These are phyloP conservation scores for Ptyas mucosa DNA, from an alignment of 2,113 vertebrate genomes.

Conservation along the genomic window DNA sequence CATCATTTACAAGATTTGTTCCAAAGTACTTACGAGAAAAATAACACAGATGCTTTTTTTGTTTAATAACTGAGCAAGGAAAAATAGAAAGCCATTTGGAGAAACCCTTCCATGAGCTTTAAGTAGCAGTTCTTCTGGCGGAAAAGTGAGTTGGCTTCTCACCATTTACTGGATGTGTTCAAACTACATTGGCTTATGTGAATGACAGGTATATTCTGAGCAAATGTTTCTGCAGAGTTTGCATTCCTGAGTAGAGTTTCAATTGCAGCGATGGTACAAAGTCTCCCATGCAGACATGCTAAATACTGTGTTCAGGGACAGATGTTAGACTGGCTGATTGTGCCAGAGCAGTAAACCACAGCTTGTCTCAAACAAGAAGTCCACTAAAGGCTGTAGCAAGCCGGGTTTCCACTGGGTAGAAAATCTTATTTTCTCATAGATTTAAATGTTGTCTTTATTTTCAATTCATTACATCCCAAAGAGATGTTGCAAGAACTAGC, in stretches of 20 bases:
- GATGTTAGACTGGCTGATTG: conserved; percentile 39
- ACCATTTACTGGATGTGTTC: conserved; percentile 61
- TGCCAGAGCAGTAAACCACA: conserved; percentile 61
- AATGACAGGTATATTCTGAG: conserved; percentile 49
- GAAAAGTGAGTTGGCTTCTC: conserved; percentile 50
- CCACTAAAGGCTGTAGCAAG: conserved; percentile 18
- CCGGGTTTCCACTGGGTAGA: neutral
- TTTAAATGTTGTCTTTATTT: conserved; percentile 6
- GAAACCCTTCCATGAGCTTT: conserved; percentile 29
- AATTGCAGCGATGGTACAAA: conserved; percentile 60
- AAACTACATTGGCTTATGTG: conserved; percentile 60
- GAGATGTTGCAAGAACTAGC: conserved; percentile 37
- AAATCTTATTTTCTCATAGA: neutral
- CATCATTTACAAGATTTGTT: conserved; percentile 44
- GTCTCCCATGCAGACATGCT: conserved; percentile 45
- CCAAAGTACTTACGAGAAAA: conserved; percentile 24
- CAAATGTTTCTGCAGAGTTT: conserved; percentile 63
- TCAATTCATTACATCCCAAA: conserved; percentile 34
- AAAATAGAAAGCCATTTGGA: conserved; percentile 5
- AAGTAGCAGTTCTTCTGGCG: conserved; percentile 51
- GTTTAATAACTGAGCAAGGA: conserved; percentile 31
- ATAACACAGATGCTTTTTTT: conserved; percentile 50
- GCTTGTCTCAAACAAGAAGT: conserved; percentile 44
- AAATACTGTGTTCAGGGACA: conserved; percentile 40
- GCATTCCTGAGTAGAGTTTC: conserved; percentile 53